These are phyloP conservation scores for Noctua comes DNA, from an alignment of 2,888 invertebrate species.

Conservation along the genomic window DNA sequence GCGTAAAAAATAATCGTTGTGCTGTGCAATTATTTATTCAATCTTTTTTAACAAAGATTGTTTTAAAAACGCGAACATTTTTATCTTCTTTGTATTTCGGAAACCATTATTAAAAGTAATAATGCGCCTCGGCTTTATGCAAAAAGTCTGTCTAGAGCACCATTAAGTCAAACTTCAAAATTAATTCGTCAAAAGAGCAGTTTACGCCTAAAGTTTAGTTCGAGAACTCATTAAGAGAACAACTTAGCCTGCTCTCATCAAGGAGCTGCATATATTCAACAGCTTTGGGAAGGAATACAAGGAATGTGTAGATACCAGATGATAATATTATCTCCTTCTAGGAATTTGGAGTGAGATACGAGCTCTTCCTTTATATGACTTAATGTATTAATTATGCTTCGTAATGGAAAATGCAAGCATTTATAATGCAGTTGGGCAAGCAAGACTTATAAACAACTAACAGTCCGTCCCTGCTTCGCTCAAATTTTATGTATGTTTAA, in stretches of 20 bases:
- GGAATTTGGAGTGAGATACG: neutral
- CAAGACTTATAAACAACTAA: neutral
- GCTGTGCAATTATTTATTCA: slow-evolving; percentile 45
- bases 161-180: slow-evolving; percentile 68
- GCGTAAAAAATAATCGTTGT: slow-evolving; percentile 37
- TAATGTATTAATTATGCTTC: neutral
- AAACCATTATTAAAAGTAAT: slow-evolving; percentile 65
- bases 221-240: slow-evolving; percentile 66
- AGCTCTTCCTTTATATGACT: neutral
- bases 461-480: neutral
- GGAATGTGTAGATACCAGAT: slow-evolving; percentile 8
- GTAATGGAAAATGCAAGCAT: neutral
- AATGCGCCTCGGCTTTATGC: slow-evolving; percentile 59
- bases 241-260: slow-evolving; percentile 59
- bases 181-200: slow-evolving; percentile 73
- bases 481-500: neutral
- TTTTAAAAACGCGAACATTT: slow-evolving; percentile 51
- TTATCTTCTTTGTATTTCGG: slow-evolving; percentile 56
- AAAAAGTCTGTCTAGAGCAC: slow-evolving; percentile 65
- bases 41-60: slow-evolving; percentile 43
- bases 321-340: neutral
- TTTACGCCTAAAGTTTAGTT: slow-evolving; percentile 64
- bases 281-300: slow-evolving; percentile 23
- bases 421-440: neutral
- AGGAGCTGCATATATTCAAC: slow-evolving; percentile 50